Base-by-base conservation (phyloP, 2,888 invertebrate genomes). In the Netelia melanura region DNA sequence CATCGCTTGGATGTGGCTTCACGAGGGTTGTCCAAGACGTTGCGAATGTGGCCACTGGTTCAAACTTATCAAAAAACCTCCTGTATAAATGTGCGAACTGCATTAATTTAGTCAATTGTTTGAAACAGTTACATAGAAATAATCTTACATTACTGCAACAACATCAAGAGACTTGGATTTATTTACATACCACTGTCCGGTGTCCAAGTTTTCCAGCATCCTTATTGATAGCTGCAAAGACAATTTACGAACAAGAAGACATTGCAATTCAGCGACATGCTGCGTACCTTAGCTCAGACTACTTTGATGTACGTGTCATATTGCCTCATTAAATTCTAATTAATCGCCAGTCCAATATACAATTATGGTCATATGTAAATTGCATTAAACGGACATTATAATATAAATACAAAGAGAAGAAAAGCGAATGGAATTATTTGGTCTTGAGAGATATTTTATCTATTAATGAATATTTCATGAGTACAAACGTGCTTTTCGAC, bases 11-110 rank as follows among this genome's bases (percentile, higher is more conserved):
- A 98, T 99, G 97, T 98, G 98, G 97, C 94, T 99, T 91, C 97
- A 98, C 94, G 96, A 97, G 95, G 99, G 97, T 56, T 96, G 96
- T 90, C 97, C 98, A 85, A 97, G 97, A 92, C 96, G 99, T 90
- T 99, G 99, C 93, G 98, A 97, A 93, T 99, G 99, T 94, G 99
- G 99, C 81, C 97, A 98, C 94, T 99, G 98, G 98, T 99, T 98
- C 95, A 98, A 98, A 95, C 95, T 99, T 90, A 96, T 97, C 83
- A 97, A 97, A 94, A 97, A 97, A 94, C 95, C 96, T 87, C 96
- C 96, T 88, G 92, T 96, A 91, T 97, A 96, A 96, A 67, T 65
- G 54, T 52, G 43, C 30, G 67, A 70, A 71, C 58, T 8, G 21
- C 58, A 78, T 86, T 88, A 89, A 90, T 68, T 77, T 92, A 92